Evolutionary conservation across 1,140 invertebrate genomes (phyloP).

Genomic region (Teleogryllus occipitalis): DNA sequence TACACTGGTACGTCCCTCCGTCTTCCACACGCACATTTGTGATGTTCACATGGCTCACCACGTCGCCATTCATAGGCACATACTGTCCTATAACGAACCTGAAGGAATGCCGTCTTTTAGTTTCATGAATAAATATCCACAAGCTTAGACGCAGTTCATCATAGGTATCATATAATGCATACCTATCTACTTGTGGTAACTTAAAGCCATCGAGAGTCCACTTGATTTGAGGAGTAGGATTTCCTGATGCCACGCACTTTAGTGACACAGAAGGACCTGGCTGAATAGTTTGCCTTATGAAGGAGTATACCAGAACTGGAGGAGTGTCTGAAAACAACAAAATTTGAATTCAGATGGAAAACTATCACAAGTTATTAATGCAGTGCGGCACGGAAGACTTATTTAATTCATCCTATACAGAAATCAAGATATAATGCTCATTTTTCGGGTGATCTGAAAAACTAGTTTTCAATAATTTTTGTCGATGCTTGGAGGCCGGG

Average conservation of each 20-base stretch:
- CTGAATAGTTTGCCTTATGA: slow-evolving; percentile 37
- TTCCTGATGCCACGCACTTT: slow-evolving; percentile 40
- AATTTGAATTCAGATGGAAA: too few relatives aligned
- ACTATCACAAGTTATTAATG: too few relatives aligned
- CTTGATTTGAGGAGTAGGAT: slow-evolving; percentile 37
- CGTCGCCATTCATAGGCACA: slow-evolving; percentile 29
- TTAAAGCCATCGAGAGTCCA: slow-evolving; percentile 35
- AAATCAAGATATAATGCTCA: too few relatives aligned
- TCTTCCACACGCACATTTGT: slow-evolving; percentile 37
- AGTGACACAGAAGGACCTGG: slow-evolving; percentile 38
- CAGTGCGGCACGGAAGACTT: too few relatives aligned
- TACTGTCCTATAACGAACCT: slow-evolving; percentile 34
- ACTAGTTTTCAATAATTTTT: too few relatives aligned
- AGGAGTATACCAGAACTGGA: slow-evolving; percentile 31
- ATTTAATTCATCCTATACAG: too few relatives aligned
- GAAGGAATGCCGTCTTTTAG: neutral
- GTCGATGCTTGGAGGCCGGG: too few relatives aligned
- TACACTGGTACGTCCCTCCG: slow-evolving; percentile 41
- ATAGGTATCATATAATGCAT: too few relatives aligned
- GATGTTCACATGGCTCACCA: slow-evolving; percentile 39
- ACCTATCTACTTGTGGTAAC: slow-evolving; percentile 22
- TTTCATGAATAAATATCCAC: too few relatives aligned
- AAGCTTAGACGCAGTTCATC: too few relatives aligned
- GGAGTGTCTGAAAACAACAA: slow-evolving; percentile 28
- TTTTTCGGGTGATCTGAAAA: too few relatives aligned